Evolutionary conservation across 2,888 invertebrate species (phyloP), one percentile per base, ranked within the genome.

Genomic region (Cosmopolites sordidus): DNA sequence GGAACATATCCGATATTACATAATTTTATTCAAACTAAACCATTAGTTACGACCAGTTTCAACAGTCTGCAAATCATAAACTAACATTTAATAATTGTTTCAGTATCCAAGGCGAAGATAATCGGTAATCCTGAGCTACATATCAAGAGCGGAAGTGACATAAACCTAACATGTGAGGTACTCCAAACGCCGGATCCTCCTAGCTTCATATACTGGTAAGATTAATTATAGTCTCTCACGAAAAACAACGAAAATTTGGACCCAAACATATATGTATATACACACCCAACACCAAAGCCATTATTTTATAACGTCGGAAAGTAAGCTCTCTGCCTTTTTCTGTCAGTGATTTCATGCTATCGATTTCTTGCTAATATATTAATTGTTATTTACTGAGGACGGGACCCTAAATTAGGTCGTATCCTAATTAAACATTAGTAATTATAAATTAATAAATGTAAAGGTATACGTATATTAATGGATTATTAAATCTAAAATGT

Each of bases 61-160:
- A 51, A 18, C 37, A 6, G 42, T n/a, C n/a, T n/a, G n/a, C n/a
- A n/a, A n/a, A n/a, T n/a, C n/a, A n/a, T n/a, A n/a, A n/a, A n/a
- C 15, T 51, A 42, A 52, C 48, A 49, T 50, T 43, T 48, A 43
- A 44, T 51, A 51, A 52, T 59, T 60, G 58, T 77, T 77, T 44
- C 82, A 92, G 92, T 92, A 72, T 91, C 92, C 66, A 88, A 88
- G 74, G 92, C 92, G 63, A 88, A 89, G 79, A 92, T 92, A 70
- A 78, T 88, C 70, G 88, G 90, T 40, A 90, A 89, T 68, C 82
- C 87, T 27, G 92, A 92, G 76, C 78, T 91, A 71, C 89, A 87
- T 78, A 89, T 92, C 73, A 86, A 89, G 72, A 89, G 89, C 69
- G 92, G 92, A 64, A 91, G 89, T 70, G 91, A 92, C 80, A 91